Base-by-base conservation (phyloP, 2,888 invertebrate genomes). In the Xestia xanthographa region DNA sequence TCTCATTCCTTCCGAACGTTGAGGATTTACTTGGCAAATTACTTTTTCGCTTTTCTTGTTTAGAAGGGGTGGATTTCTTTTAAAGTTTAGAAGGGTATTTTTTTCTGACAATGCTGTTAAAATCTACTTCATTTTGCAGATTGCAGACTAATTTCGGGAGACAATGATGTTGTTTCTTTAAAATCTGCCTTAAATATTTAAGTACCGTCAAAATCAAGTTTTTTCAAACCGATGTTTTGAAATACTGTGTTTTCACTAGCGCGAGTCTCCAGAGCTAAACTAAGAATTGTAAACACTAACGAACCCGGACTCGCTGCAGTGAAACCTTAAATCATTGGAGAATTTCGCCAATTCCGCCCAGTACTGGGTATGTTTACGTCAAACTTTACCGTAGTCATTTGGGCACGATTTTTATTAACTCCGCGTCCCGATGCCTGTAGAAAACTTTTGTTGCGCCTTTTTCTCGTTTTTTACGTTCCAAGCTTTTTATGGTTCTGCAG, bases 21-120 rank as follows among this genome's bases (percentile, higher is more conserved):
- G 87, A 91, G 94, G 95, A 95, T 95, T 95, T 95, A 93, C 95
- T 95, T 96, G 96, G 95, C 95, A 95, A 95, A 95, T 95, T 95
- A 95, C 95, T 95, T 95, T 95, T 94, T 93, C 93, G 90, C 91
- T 93, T 92, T 92, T 92, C 94, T 94, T 95, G 93, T 94, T 95
- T 94, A 63, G 82, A 81, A 79, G 80, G 79, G 82, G 81, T 70
- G 69, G 66, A 71, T 77, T 81, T 74, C 60, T 77, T 87, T 86
- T 82, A 80, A 86, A 84, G 38, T 87, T 86, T 77, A 53, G 67
- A 73, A 77, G 71, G 65, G 62, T 72, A 66, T 71, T 86, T 84
- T 75, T 84, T 72, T 75, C 70, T 65, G 62, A 74, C 83, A 72
- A 69, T 72, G 58, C 41, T 58, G 65, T 79, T 41, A 48, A 48